Percentiles rank a stretch among this genome's conserved stretches.
phyloP scores from a whole-genome alignment of 37 sponge, comb jelly and placozoan genomes.

The Halisarca cf. caerulea region DNA sequence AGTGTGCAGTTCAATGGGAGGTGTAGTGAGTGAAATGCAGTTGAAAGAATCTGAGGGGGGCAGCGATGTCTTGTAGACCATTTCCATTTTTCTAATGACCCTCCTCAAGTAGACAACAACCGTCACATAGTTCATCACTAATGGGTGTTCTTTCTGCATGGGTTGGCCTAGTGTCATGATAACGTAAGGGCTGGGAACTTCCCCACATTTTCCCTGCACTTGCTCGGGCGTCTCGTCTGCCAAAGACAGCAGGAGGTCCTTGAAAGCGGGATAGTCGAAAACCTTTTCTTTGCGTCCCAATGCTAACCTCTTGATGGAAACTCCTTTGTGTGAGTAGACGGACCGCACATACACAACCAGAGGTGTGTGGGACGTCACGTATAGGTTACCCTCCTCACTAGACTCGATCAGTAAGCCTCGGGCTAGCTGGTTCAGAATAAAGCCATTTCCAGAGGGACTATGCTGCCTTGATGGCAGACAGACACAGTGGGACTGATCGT shows the following conservation, averaged over 20 bases:
- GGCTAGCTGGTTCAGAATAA: slow-evolving; percentile 47
- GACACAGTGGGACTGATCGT: background rate
- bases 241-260: background rate
- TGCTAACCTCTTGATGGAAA: background rate
- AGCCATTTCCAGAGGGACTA: background rate
- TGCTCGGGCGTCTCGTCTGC: slow-evolving; percentile 23
- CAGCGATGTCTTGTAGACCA: background rate
- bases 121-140: slow-evolving; percentile 10
- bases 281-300: slow-evolving; percentile 50
- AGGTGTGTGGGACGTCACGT: slow-evolving; percentile 45
- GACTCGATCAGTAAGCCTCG: slow-evolving; percentile 56
- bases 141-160: background rate
- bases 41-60: too few relatives aligned
- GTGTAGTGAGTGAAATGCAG: too few relatives aligned
- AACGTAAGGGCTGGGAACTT: slow-evolving; percentile 58
- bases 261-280: slow-evolving; percentile 59
- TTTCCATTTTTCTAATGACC: slow-evolving; percentile 3
- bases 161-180: slow-evolving; percentile 76
- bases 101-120: background rate
- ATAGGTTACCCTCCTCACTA: slow-evolving; percentile 41
- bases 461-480: background rate
- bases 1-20: too few relatives aligned
- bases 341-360: slow-evolving; percentile 31
- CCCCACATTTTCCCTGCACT: slow-evolving; percentile 6
- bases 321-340: background rate